Conservation (phyloP, 2,888 invertebrate genomes). For the Polylopha cassiicola region DNA sequence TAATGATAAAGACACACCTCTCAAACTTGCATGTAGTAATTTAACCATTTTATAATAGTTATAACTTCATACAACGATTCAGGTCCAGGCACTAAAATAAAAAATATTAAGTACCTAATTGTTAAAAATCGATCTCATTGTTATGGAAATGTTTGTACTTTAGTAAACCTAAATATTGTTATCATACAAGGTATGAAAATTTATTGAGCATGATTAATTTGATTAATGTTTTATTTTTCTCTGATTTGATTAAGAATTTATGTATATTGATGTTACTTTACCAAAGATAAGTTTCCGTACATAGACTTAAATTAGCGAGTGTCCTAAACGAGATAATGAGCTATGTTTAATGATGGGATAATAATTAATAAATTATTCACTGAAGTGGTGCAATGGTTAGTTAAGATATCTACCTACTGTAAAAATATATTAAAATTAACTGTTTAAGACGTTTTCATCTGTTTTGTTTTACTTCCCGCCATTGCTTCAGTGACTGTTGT, state of each 20-base stretch:
- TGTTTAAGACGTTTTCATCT: slow-evolving; percentile 43
- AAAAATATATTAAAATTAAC: slow-evolving; percentile 42
- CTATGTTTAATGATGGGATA: slow-evolving; percentile 39
- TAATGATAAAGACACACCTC: neutral
- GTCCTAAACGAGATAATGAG: slow-evolving; percentile 34
- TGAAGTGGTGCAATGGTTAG: slow-evolving; percentile 69
- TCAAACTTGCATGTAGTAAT: slow-evolving; percentile 6
- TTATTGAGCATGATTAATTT: slow-evolving; percentile 46
- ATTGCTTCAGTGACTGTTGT: slow-evolving; percentile 61
- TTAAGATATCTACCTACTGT: slow-evolving; percentile 52
- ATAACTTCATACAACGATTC: slow-evolving; percentile 54
- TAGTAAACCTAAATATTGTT: slow-evolving; percentile 67
- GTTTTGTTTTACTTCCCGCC: slow-evolving; percentile 43
- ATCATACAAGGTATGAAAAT: slow-evolving; percentile 77
- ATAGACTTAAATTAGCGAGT: slow-evolving; percentile 43
- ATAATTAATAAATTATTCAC: slow-evolving; percentile 55
- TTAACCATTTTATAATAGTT: slow-evolving; percentile 13
- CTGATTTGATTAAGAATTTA: slow-evolving; percentile 43
- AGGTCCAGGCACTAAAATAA: slow-evolving; percentile 49
- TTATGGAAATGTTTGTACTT: slow-evolving; percentile 66
- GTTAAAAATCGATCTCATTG: slow-evolving; percentile 74
- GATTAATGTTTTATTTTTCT: slow-evolving; percentile 44
- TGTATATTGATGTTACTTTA: slow-evolving; percentile 54
- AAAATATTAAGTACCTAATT: slow-evolving; percentile 38
- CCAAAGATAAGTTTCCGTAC: slow-evolving; percentile 72